Evolutionary conservation across 2,888 invertebrate species (phyloP).

Genomic region (Trisateles emortualis): DNA sequence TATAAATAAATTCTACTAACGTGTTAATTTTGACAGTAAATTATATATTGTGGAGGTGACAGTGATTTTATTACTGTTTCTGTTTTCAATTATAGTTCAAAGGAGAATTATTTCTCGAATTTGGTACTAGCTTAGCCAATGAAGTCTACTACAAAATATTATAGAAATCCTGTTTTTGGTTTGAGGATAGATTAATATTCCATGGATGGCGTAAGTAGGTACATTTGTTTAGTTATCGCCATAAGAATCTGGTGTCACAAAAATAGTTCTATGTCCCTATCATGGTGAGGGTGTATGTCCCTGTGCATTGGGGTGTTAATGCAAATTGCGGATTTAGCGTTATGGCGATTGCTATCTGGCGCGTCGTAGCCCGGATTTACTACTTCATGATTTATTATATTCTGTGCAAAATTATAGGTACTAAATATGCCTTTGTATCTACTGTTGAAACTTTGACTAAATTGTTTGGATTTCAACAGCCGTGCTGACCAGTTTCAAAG

Average conservation of each 20-base stretch:
- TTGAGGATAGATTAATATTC: neutral
- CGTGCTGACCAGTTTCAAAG: slow-evolving; percentile 28
- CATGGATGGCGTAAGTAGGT: slow-evolving; percentile 2
- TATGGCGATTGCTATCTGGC: slow-evolving; percentile 70
- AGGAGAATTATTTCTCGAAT: neutral
- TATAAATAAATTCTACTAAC: slow-evolving; percentile 24
- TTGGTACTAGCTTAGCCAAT: too few relatives aligned
- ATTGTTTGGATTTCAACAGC: slow-evolving; percentile 14
- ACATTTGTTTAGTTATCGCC: slow-evolving; percentile 34
- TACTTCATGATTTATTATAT: slow-evolving; percentile 60
- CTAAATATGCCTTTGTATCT: slow-evolving; percentile 17
- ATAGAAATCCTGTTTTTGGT: too few relatives aligned
- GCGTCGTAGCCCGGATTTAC: slow-evolving; percentile 59
- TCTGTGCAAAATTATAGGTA: slow-evolving; percentile 33
- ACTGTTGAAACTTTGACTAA: neutral
- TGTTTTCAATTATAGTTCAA: neutral
- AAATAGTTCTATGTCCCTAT: slow-evolving; percentile 35
- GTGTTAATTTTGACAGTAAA: slow-evolving; percentile 9
- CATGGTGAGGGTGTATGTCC: slow-evolving; percentile 39
- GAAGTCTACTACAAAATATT: too few relatives aligned
- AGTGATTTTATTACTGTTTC: slow-evolving; percentile 3
- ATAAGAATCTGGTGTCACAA: slow-evolving; percentile 29
- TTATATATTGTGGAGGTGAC: slow-evolving; percentile 16
- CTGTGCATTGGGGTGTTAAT: slow-evolving; percentile 62
- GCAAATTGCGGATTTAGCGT: slow-evolving; percentile 77